A percentile compares a stretch with the other conserved stretches of the same genome.
Conservation (phyloP, 1,140 invertebrate genomes). For the Drosophila azteca region DNA sequence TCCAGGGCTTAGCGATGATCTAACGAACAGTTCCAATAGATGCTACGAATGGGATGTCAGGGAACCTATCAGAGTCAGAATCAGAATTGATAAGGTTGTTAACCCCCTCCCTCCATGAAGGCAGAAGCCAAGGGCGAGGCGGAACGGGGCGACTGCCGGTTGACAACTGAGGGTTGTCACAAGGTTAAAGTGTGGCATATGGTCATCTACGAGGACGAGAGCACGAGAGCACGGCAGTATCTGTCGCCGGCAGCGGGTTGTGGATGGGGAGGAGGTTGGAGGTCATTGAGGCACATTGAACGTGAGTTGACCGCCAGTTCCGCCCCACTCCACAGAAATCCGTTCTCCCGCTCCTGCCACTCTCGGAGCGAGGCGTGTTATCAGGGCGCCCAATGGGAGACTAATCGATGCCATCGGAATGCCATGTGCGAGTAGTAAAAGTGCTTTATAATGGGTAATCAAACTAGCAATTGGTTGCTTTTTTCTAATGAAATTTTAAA, state of each 20-base stretch:
- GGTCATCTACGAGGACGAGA: constrained; percentile 13
- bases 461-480: not conserved
- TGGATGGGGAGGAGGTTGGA: constrained; percentile 7
- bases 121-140: too few relatives aligned
- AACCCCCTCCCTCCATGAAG: constrained; percentile 32
- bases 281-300: constrained; percentile 50
- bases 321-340: constrained; percentile 18
- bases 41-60: not conserved
- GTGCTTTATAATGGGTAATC: not conserved
- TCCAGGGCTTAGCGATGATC: not conserved
- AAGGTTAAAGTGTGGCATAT: constrained; percentile 39
- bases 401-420: constrained; percentile 6
- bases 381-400: constrained; percentile 29
- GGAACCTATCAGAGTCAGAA: constrained; percentile 32
- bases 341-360: not conserved
- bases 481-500: not conserved
- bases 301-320: constrained; percentile 13
- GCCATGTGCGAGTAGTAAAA: too few relatives aligned
- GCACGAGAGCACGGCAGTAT: too few relatives aligned
- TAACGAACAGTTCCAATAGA: constrained; percentile 1
- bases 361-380: constrained; percentile 5
- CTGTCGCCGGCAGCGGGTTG: not conserved
- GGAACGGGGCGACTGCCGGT: too few relatives aligned
- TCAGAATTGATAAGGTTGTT: constrained; percentile 67
- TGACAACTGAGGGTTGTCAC: constrained; percentile 31